A percentile compares a stretch with the other conserved stretches of the same genome.
Evolutionary conservation across 2,888 invertebrate genomes (phyloP).

Genomic region (Pristionchus maxplancki): DNA sequence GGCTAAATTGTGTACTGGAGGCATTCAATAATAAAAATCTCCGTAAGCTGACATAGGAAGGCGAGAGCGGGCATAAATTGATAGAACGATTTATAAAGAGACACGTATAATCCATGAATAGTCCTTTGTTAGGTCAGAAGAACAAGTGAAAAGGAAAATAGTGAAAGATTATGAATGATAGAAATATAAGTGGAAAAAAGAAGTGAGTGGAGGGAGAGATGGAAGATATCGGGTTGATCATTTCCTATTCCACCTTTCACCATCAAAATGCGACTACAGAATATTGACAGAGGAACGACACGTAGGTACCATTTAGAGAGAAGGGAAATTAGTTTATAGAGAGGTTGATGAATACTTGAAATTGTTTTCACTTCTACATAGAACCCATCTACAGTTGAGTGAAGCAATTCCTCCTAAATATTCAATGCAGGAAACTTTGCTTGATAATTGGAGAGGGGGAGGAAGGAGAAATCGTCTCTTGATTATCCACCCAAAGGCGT

Average conservation of each 20-base stretch:
- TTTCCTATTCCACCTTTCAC: conserved; percentile 17
- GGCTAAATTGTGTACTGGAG: background rate
- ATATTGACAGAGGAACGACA: background rate
- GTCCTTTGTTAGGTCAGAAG: background rate
- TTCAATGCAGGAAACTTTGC: background rate
- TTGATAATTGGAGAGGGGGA: background rate
- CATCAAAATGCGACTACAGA: background rate
- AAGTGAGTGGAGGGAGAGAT: background rate
- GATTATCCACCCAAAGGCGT: conserved; percentile 15
- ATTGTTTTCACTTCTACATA: background rate
- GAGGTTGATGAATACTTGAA: background rate
- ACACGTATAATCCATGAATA: background rate
- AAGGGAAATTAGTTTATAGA: background rate
- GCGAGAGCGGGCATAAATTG: background rate
- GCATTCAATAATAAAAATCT: background rate
- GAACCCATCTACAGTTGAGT: no score
- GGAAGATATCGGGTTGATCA: conserved; percentile 38
- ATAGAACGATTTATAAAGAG: background rate
- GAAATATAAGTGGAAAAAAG: background rate
- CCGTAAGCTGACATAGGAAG: background rate
- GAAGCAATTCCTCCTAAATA: background rate
- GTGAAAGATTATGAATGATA: background rate
- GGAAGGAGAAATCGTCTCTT: background rate
- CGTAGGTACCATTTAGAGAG: background rate
- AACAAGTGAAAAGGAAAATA: background rate